A percentile compares a stretch with the other conserved stretches of the same genome.
Evolutionary conservation across 2,113 vertebrate species (phyloP).

Genomic region (Mungos mungo): DNA sequence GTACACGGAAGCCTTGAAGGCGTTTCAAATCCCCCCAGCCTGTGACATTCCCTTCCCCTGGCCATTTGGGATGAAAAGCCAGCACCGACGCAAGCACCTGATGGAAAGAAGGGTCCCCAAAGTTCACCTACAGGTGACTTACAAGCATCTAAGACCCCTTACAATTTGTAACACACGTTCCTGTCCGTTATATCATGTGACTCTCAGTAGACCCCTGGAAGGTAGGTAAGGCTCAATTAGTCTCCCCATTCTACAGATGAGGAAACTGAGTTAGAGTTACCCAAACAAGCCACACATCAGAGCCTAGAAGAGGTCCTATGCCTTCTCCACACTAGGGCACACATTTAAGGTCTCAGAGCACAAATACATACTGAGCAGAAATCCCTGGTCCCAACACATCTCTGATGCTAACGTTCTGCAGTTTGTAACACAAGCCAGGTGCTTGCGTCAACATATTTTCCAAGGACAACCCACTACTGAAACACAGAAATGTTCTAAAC

Average conservation of each 20-base stretch:
- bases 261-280: not conserved
- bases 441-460: not conserved
- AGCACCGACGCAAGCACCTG: not conserved
- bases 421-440: constrained; percentile 19
- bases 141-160: not conserved
- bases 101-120: not conserved
- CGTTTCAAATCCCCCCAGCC: not conserved
- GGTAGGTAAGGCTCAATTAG: not conserved
- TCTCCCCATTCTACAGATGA: not conserved
- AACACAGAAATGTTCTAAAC: constrained; percentile 29
- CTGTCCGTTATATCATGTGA: fast-evolving
- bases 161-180: not conserved
- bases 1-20: not conserved
- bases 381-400: not conserved
- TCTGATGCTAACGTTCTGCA: not conserved
- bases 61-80: not conserved
- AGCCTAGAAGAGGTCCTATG: not conserved
- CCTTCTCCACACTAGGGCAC: fast-evolving
- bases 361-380: not conserved
- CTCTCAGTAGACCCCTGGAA: not conserved
- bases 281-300: not conserved
- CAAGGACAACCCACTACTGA: constrained; percentile 57
- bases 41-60: too few relatives aligned
- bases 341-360: not conserved
- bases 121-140: not conserved